Base-by-base conservation (phyloP, 2,797 vertebrate species). In the Tadarida brasiliensis region DNA sequence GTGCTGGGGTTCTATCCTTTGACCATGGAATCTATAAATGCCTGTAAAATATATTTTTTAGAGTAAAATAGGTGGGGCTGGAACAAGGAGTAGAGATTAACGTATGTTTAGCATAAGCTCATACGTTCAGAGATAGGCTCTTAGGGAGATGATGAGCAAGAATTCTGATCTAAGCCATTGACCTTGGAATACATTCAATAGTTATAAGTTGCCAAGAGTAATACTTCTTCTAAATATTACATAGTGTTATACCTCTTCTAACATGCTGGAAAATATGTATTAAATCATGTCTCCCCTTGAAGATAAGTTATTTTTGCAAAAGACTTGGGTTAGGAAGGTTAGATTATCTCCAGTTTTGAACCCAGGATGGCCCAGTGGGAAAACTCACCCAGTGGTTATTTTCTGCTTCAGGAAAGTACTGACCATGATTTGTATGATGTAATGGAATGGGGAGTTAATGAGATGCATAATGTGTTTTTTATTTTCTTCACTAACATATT, bases 221-320 rank as follows among this genome's bases (percentile, higher is more conserved):
- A 87, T 44, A 3, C 9, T 74, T 96, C 90, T 76, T 59, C 28
- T 82, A 61, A 63, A 26, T 67, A 57, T 84, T 83, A 51, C 24
- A 17, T 51, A 57, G 7, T 84, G 28, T 24, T 85, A 12, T 47
- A 22, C 44, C 30, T 91, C 26, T 77, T 81, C 61, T 84, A 47
- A 76, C 0, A 0, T 77, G 28, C 10, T 77, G 0, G 10, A 35
- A 30, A 76, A 80, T 83, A 67, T 91, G 17, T 56, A 54, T 63
- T 84, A 84, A 81, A 81, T 82, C n/a, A 11, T 3, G 20, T 49
- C 5, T 94, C 5, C 92, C 67, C 17, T 87, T 94, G 76, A 17
- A 93, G 24, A 88, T 90, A 65, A 80, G 44, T 70, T 89, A 92
- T 33, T 96, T 96, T 95, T 90, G 67, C n/a, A 89, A 83, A 96